Base-by-base conservation (phyloP, 2,113 vertebrate genomes). In the Hylia prasina region DNA sequence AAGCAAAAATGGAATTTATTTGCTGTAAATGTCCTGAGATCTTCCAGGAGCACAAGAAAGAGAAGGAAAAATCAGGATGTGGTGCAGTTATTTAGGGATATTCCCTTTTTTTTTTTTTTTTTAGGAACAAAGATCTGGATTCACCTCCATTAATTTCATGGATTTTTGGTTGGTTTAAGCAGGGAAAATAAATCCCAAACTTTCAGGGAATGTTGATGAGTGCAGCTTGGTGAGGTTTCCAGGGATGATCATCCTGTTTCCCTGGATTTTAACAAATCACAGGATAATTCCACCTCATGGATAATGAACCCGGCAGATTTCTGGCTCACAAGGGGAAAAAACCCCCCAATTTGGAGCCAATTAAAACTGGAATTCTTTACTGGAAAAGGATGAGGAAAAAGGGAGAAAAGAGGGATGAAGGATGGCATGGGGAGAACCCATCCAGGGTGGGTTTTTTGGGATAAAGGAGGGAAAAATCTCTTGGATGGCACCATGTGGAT, bases 301-400 rank as follows among this genome's bases (percentile, higher is more conserved):
- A 27, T 78, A 56, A 88, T 0, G 4, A 87, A 24, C 33, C 7
- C 73, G 60, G 45, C 18, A 84, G 82, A 54, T 44, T 75, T 65
- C 82, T 85, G 65, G 20, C 16, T 82, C 91, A 57, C 13, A 9
- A 15, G 12, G 48, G 5, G 4, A 6, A 44, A 44, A 45, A 45
- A 45, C 17, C 10, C 0, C 5, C 31, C 20, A 8, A 31, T 31
- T 73, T 48, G 15, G 4, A 31, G n/a, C 2, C 39, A 63, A 70
- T 58, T 79, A 79, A 75, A 90, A 37, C 11, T 11, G 13, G 51
- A 75, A 63, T 75, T 48, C 42, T 58, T 37, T 30, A 7, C 58
- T 42, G 66, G 23, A 71, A 37, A 15, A 23, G 1, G 4, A 40
- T 50, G 20, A 22, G 1, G 16, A 3, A 63, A 11, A n/a, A 85